Percentiles rank a stretch among this genome's conserved stretches.
phyloP scores from a whole-genome alignment of 2,888 invertebrate species.

The Odontothrips loti region DNA sequence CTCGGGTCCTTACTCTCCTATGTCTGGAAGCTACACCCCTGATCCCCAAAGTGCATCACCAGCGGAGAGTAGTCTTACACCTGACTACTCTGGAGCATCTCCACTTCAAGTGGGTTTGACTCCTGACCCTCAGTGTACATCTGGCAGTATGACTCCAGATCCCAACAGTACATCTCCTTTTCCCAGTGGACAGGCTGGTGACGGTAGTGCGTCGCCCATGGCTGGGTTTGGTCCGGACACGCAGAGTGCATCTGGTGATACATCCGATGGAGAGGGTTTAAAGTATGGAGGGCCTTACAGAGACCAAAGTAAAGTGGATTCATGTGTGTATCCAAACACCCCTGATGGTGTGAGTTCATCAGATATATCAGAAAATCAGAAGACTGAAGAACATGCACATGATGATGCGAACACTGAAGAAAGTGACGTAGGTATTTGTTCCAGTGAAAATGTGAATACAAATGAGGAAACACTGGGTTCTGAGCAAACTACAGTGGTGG shows the following conservation, averaged over 20 bases:
- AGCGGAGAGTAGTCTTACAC: background rate
- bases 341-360: background rate
- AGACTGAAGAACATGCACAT: background rate
- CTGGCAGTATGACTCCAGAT: constrained; percentile 13
- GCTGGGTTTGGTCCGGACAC: background rate
- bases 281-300: background rate
- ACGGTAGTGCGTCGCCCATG: background rate
- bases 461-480: background rate
- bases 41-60: constrained; percentile 7
- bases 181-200: background rate
- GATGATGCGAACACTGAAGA: background rate
- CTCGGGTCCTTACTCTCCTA: background rate
- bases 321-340: too few relatives aligned
- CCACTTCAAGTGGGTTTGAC: background rate
- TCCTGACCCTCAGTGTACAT: background rate
- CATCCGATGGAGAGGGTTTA: background rate
- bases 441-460: background rate
- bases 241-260: constrained; percentile 9
- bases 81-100: background rate
- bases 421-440: background rate
- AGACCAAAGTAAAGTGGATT: background rate
- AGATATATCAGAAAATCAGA: background rate
- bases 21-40: background rate
- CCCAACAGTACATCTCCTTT: background rate
- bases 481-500: background rate